Conservation (phyloP, 2,888 invertebrate species). For the Drosophila dives region DNA sequence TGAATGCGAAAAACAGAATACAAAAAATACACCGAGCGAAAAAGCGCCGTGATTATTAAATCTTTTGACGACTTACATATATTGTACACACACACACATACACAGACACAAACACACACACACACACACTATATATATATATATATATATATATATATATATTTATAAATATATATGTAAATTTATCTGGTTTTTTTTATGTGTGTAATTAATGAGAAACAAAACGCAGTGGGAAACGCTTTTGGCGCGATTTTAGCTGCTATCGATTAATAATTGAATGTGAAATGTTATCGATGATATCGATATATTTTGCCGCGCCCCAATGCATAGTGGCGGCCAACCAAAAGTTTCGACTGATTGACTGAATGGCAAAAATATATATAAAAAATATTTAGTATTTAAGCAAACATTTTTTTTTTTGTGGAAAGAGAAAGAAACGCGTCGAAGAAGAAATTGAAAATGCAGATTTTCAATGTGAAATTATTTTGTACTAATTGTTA, state of each 20-base stretch:
- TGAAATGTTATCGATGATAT: slow-evolving; percentile 35
- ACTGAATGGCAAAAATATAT: slow-evolving; percentile 82
- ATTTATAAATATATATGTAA: slow-evolving; percentile 28
- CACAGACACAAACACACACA: slow-evolving; percentile 26
- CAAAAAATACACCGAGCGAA: slow-evolving; percentile 35
- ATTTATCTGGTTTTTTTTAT: slow-evolving; percentile 43
- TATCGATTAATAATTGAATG: slow-evolving; percentile 50
- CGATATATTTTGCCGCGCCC: slow-evolving; percentile 35
- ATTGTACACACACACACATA: slow-evolving; percentile 17
- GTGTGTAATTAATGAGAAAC: slow-evolving; percentile 66
- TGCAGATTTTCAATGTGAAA: slow-evolving; percentile 66
- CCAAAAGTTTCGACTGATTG: slow-evolving; percentile 84
- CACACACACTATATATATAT: slow-evolving; percentile 27
- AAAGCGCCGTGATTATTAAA: slow-evolving; percentile 8
- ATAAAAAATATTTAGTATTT: slow-evolving; percentile 52
- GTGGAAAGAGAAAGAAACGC: slow-evolving; percentile 25
- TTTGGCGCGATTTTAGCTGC: slow-evolving; percentile 63
- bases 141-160: slow-evolving; percentile 22
- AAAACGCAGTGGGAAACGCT: slow-evolving; percentile 76
- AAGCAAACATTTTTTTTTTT: slow-evolving; percentile 64
- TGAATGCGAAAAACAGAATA: slow-evolving; percentile 52
- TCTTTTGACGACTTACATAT: slow-evolving; percentile 15
- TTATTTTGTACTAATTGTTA: slow-evolving; percentile 78
- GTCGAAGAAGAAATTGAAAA: slow-evolving; percentile 42
- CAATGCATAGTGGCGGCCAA: slow-evolving; percentile 49